Conservation (phyloP, 1,140 invertebrate genomes). For the Chironomus tepperi region DNA sequence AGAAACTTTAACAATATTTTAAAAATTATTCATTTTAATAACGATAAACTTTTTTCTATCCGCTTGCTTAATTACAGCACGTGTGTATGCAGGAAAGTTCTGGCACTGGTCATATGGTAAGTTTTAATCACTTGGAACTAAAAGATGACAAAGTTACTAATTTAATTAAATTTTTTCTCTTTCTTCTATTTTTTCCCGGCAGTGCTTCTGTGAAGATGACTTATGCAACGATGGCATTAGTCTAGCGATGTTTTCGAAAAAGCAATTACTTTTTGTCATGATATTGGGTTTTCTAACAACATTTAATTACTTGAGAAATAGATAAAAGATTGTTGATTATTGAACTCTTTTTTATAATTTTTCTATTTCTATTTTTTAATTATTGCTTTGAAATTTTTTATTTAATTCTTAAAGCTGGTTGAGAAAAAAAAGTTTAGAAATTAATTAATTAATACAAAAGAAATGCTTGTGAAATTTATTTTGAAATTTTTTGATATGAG, state of each 20-base stretch:
- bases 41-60: not conserved
- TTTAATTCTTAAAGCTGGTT: not conserved
- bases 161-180: not conserved
- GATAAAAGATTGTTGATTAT: slow-evolving; percentile 16
- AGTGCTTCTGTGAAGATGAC: slow-evolving; percentile 95
- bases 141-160: not conserved
- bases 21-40: not conserved
- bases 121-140: not conserved
- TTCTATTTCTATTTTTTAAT: not conserved
- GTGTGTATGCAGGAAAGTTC: slow-evolving; percentile 97
- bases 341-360: not conserved
- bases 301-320: slow-evolving; percentile 15
- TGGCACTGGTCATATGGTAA: slow-evolving; percentile 78
- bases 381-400: not conserved
- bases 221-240: slow-evolving; percentile 61
- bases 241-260: slow-evolving; percentile 10
- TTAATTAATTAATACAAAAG: not conserved
- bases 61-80: slow-evolving; percentile 43
- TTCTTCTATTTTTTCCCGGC: not conserved
- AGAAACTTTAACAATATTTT: not conserved
- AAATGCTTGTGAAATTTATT: not conserved
- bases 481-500: not conserved
- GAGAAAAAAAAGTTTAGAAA: not conserved
- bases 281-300: slow-evolving; percentile 18
- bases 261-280: not conserved